phyloP scores from a whole-genome alignment of 2,888 invertebrate species.

The Torymus aiolomorphi region DNA sequence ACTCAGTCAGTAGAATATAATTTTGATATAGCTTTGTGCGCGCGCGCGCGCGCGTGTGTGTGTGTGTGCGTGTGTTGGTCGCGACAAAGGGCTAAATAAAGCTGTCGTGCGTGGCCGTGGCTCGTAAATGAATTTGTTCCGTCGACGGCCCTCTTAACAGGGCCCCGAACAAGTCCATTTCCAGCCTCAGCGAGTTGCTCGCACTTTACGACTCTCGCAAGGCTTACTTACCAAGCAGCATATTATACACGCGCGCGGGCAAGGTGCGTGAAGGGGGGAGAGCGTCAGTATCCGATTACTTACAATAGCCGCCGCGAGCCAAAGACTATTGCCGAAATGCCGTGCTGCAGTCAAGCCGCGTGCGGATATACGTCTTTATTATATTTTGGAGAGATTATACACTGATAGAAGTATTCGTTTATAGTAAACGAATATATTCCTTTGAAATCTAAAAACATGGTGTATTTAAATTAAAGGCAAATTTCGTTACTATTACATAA shows the following conservation, averaged over 20 bases:
- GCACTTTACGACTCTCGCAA: slow-evolving; percentile 59
- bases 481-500: too few species aligned
- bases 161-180: slow-evolving; percentile 36
- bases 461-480: too few species aligned
- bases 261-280: background rate
- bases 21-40: too few species aligned
- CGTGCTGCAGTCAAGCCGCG: too few species aligned
- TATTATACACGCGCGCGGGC: slow-evolving; percentile 13
- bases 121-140: slow-evolving; percentile 50
- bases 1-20: too few species aligned
- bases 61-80: background rate
- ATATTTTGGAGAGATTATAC: background rate
- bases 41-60: too few species aligned
- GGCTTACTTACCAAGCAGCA: slow-evolving; percentile 3
- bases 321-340: too few species aligned
- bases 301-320: slow-evolving; percentile 14
- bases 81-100: slow-evolving; percentile 2
- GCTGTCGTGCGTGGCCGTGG: slow-evolving; percentile 34
- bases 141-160: slow-evolving; percentile 43
- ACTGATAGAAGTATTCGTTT: too few species aligned
- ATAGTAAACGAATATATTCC: too few species aligned
- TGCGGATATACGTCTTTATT: slow-evolving; percentile 26
- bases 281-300: slow-evolving; percentile 37
- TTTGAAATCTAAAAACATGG: too few species aligned
- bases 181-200: slow-evolving; percentile 40